These are phyloP conservation scores for human (Homo sapiens) DNA, from an alignment of 2,113 vertebrate species.

Conservation along the genomic window DNA sequence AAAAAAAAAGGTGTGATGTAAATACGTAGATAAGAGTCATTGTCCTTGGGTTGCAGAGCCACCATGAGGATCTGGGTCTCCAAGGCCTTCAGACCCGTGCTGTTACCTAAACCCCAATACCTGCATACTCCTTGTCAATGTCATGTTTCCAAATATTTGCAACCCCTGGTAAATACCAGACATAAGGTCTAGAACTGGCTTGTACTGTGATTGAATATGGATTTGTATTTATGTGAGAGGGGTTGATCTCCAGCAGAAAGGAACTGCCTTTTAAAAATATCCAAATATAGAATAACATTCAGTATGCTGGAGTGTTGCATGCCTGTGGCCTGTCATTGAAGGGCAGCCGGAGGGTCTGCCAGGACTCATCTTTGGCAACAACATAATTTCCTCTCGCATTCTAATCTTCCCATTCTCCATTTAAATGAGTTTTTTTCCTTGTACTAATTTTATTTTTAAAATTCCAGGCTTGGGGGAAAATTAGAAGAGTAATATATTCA, in stretches of 20 bases:
- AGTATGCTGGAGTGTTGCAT: conserved; percentile 29
- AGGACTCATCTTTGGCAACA: background rate
- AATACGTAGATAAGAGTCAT: background rate
- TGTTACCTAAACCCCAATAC: background rate
- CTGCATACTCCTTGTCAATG: conserved; percentile 49
- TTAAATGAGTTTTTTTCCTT: conserved; percentile 49
- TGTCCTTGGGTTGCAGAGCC: background rate
- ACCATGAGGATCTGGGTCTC: background rate
- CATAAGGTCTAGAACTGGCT: conserved; percentile 46
- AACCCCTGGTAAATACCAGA: conserved; percentile 54
- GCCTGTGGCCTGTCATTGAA: conserved; percentile 48
- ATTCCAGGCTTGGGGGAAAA: background rate
- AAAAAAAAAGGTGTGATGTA: background rate
- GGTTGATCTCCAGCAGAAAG: conserved; percentile 58
- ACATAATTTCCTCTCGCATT: conserved; percentile 1
- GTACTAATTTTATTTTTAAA: conserved; percentile 27
- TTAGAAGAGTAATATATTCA: background rate
- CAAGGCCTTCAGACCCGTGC: background rate
- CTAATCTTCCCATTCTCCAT: background rate
- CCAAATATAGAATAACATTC: background rate
- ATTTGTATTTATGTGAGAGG: conserved; percentile 27
- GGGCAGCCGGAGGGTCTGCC: conserved; percentile 56
- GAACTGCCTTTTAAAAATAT: background rate
- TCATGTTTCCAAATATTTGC: conserved; percentile 56
- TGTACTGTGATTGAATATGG: conserved; percentile 8